Base-by-base conservation (phyloP, 2,113 vertebrate species). In the Neogale vison region DNA sequence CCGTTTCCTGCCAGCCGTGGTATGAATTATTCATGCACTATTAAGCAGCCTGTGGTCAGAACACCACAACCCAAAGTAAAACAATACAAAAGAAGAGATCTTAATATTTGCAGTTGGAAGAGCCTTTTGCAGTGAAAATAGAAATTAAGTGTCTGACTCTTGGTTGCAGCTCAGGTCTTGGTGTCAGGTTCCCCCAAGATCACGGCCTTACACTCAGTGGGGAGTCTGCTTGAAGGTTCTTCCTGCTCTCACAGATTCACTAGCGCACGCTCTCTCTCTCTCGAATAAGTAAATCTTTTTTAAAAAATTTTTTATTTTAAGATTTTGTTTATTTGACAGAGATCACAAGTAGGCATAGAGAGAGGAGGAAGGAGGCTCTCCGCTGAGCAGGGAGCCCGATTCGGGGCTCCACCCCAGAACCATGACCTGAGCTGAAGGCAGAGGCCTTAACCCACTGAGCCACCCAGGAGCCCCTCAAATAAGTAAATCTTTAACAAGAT, bases 41-140 rank as follows among this genome's bases (percentile, higher is more conserved):
- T 74, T 97, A 88, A 98, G 95, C 55, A 94, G 88, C 57, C 93
- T 91, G 29, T 89, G 93, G 93, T 88, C 97, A 91, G 91, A 97
- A n/a, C n/a, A 59, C 57, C 63, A 89, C 77, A 59, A 74, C 52
- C 57, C 89, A 77, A 83, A 93, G 90, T 65, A 88, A 96, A 89
- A 36, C 8, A 42, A 59, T 71, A 29, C 42, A 7, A 10, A 93
- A 97, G 50, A 45, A n/a, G 76, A 82, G 1, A 1, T 71, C 86
- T 77, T 69, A 39, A 20, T 52, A 69, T 67, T 50, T 12, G 29
- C 7, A 59, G 36, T 63, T 21, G 9, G 65, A 95, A 74, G 79
- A 85, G 42, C 52, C 50, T 23, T 93, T 84, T 55, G 96, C 85
- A 18, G 47, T 55, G 6, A 23, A 2, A 80, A 21, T 80, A 95